phyloP scores from a whole-genome alignment of 1,140 invertebrate genomes.

The Ceratina calcarata region DNA sequence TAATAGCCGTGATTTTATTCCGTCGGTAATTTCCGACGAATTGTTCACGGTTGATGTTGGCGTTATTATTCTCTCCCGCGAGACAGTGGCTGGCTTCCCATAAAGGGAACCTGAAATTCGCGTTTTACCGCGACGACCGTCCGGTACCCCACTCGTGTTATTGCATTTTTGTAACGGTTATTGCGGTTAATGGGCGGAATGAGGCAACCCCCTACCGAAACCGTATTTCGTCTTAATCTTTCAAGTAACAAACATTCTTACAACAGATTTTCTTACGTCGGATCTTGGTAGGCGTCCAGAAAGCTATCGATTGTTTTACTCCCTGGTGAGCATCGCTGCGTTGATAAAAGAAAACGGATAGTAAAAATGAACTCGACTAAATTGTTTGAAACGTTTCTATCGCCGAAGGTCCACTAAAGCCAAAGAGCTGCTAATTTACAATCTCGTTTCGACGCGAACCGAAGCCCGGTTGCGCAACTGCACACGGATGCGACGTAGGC shows the following conservation, averaged over 20 bases:
- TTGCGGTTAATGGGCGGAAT: slow-evolving; percentile 6
- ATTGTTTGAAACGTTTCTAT: background rate
- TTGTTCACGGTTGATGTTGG: background rate
- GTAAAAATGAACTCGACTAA: background rate
- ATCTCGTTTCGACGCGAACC: slow-evolving; percentile 25
- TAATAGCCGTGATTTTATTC: slow-evolving; percentile 33
- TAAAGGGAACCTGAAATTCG: slow-evolving; percentile 13
- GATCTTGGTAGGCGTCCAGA: too few relatives aligned
- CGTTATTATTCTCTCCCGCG: slow-evolving; percentile 7
- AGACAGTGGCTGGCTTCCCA: background rate
- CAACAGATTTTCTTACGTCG: too few relatives aligned
- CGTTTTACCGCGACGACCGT: background rate
- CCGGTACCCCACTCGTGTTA: background rate
- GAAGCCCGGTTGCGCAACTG: slow-evolving; percentile 47
- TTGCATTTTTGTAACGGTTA: slow-evolving; percentile 3
- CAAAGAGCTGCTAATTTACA: slow-evolving; percentile 42
- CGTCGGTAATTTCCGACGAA: slow-evolving; percentile 10
- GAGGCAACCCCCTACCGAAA: background rate
- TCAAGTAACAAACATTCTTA: too few relatives aligned
- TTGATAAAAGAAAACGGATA: too few relatives aligned
- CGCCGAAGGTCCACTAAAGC: slow-evolving; percentile 30
- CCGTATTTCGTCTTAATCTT: background rate
- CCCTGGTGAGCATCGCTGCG: too few relatives aligned
- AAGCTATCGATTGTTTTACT: too few relatives aligned
- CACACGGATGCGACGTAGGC: slow-evolving; percentile 32